A percentile compares a stretch with the other conserved stretches of the same genome.
Evolutionary conservation across 2,113 vertebrate genomes (phyloP).

Genomic region (Raja brachyura): DNA sequence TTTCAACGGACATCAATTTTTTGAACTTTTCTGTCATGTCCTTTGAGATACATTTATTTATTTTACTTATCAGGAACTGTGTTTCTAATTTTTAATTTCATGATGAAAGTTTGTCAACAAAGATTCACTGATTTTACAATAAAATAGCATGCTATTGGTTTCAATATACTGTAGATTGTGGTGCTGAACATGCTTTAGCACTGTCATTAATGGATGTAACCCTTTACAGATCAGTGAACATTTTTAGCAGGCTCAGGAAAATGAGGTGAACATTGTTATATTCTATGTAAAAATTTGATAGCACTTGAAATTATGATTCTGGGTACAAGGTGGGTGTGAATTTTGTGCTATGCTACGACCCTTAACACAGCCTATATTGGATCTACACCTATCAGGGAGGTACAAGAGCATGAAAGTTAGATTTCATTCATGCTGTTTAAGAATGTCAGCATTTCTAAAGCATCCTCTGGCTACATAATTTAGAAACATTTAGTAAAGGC

Average conservation of each 20-base stretch:
- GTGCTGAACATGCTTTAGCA: too few relatives aligned
- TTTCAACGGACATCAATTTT: not conserved
- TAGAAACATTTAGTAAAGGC: not conserved
- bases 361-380: not conserved
- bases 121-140: not conserved
- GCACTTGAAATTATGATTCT: not conserved
- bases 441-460: not conserved
- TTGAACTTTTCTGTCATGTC: slow-evolving; percentile 15
- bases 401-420: not conserved
- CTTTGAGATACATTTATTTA: not conserved
- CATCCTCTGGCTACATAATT: not conserved
- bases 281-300: not conserved
- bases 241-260: not conserved
- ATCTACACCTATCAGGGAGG: not conserved
- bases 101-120: not conserved
- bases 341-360: too few relatives aligned
- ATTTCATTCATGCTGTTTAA: not conserved
- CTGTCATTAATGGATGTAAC: not conserved
- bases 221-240: not conserved
- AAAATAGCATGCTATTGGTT: not conserved
- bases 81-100: not conserved
- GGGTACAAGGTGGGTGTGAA: not conserved
- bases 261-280: too few relatives aligned
- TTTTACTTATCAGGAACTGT: not conserved
- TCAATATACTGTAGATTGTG: not conserved